These are phyloP conservation scores for Lethenteron reissneri DNA, from an alignment of 2,113 vertebrate species.

Conservation along the genomic window DNA sequence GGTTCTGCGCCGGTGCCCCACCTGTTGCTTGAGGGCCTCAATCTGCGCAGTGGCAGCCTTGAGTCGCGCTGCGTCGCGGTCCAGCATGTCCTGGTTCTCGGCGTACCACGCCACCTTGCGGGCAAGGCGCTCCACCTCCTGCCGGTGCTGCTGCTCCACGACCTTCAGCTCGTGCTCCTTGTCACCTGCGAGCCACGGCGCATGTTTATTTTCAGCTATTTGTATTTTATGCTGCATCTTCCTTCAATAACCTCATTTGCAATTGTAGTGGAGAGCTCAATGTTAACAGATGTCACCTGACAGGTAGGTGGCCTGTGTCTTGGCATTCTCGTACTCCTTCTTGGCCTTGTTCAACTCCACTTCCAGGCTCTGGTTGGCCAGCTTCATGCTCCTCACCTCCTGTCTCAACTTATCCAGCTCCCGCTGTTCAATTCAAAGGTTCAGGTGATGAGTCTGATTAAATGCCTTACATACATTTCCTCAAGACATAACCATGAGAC, in stretches of 20 bases:
- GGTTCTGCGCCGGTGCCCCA: constrained; percentile 12
- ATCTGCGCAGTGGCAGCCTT: constrained; percentile 47
- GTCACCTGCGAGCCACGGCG: constrained; percentile 24
- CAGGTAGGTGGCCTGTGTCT: constrained; percentile 24
- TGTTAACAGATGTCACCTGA: constrained; percentile 24
- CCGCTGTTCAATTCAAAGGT: constrained; percentile 24
- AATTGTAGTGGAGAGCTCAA: too few species aligned
- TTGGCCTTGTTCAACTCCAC: constrained; percentile 44
- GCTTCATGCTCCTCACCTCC: constrained; percentile 36
- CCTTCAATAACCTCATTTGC: too few species aligned
- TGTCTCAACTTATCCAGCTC: constrained; percentile 33
- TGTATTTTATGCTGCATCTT: too few species aligned
- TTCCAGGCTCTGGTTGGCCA: constrained; percentile 53
- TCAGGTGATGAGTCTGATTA: background rate
- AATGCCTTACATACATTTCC: too few species aligned
- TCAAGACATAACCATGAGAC: too few species aligned
- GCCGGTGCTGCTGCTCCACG: constrained; percentile 43
- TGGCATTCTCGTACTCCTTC: constrained; percentile 44
- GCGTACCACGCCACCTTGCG: constrained; percentile 62
- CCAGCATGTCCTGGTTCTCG: constrained; percentile 68
- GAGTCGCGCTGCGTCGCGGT: constrained; percentile 45
- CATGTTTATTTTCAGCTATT: too few species aligned
- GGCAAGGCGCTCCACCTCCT: constrained; percentile 40
- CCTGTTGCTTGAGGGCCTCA: constrained; percentile 43
- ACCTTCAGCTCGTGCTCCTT: constrained; percentile 38